Conservation (phyloP, 2,888 invertebrate species). For the Scaptomyza tumidula region DNA sequence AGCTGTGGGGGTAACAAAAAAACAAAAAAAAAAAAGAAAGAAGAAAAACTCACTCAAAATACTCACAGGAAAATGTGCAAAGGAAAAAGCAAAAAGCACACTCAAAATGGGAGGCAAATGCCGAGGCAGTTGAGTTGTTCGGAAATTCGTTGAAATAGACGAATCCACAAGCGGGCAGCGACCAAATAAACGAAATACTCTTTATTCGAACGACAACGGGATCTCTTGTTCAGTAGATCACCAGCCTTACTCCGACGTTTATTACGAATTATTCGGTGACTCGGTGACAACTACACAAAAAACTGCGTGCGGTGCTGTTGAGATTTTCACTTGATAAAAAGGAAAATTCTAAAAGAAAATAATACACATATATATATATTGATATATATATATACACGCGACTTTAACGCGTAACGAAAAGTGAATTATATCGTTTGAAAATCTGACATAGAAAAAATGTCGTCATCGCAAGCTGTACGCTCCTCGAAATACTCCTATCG, state of each 20-base stretch:
- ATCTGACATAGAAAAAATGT: conserved; percentile 85
- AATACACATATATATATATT: neutral
- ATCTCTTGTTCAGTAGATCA: conserved; percentile 86
- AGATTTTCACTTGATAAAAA: conserved; percentile 67
- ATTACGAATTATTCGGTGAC: conserved; percentile 85
- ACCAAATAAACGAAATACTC: conserved; percentile 84
- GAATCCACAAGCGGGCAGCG: conserved; percentile 72
- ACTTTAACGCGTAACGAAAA: conserved; percentile 60
- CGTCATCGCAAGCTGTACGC: conserved; percentile 91
- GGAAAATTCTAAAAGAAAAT: conserved; percentile 17
- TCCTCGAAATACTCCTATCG: conserved; percentile 96
- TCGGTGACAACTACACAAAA: conserved; percentile 85
- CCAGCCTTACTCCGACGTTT: conserved; percentile 85
- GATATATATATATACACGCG: conserved; percentile 36
- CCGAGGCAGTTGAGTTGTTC: conserved; percentile 33
- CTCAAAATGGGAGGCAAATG: conserved; percentile 15
- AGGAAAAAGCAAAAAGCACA: conserved; percentile 38
- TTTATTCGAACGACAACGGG: conserved; percentile 85
- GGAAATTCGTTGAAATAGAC: conserved; percentile 73
- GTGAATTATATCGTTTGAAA: conserved; percentile 50
- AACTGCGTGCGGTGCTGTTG: conserved; percentile 80
- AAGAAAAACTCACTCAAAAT: conserved; percentile 62
- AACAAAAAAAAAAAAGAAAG: no score
- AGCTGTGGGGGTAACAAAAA: conserved; percentile 20
- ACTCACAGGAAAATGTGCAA: conserved; percentile 25